Base-by-base conservation (phyloP, 2,113 vertebrate genomes). In the Clarias gariepinus region DNA sequence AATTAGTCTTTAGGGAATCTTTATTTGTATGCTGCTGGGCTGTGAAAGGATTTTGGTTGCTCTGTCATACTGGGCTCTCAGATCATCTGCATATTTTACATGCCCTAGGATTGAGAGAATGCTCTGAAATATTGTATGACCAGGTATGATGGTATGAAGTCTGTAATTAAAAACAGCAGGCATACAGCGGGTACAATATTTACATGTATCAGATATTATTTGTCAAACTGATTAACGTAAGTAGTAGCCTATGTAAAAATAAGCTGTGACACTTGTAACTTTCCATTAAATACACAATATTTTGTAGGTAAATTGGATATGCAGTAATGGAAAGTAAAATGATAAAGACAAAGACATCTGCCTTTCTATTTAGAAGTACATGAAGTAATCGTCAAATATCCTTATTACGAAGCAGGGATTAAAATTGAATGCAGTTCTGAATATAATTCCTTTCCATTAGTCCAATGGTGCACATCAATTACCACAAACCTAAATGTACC, bases 401-500 rank as follows among this genome's bases (percentile, higher is more conserved):
- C n/a, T 3, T 80, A 33, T 80, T 80, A 36, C 28, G 33, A 80
- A 60, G 55, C 28, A 80, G 55, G 16, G 77, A 80, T 80, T 33
- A 80, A 58, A 64, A 23, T 25, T 47, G 3, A 63, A 81, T n/a
- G 13, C 33, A 36, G 30, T 81, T 60, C 63, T 63, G 58, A 81
- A 81, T 81, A 58, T 30, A 64, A 63, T 64, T 64, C 64, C 58
- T 82, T 52, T 6, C 36, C 41, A 64, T 82, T 82, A 82, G 81
- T 66, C 4, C 81, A 82, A 66, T 82, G 36, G 61, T 82, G 81
- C 61, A 82, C 61, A 66, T 66, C 33, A 66, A n/a, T 82, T 82
- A 82, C 55, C 55, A 80, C 57, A 60, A 80, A 19, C 25, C 47
- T 55, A 55, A 77, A 77, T 55, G 74, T 55, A 55, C 57, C 57